Conservation (phyloP, 2,797 vertebrate species). For the Neoniphon sammara region DNA sequence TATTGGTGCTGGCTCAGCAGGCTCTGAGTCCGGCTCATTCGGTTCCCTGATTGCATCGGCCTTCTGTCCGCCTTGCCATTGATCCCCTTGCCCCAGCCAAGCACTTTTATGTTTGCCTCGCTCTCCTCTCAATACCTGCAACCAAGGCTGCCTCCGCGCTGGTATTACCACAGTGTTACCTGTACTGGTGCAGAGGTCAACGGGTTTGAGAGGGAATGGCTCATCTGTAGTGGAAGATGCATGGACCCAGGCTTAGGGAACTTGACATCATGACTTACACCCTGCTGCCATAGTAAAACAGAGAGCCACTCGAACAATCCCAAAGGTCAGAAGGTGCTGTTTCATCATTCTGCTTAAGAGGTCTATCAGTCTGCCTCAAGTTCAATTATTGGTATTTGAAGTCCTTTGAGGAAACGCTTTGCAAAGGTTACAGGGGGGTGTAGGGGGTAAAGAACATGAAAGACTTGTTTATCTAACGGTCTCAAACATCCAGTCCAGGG, state of each 20-base stretch:
- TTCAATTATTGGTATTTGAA: conserved; percentile 60
- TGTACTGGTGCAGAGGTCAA: conserved; percentile 71
- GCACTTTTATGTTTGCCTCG: conserved; percentile 69
- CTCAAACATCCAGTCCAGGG: conserved; percentile 16
- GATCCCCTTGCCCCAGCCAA: conserved; percentile 77
- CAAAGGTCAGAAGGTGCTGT: conserved; percentile 70
- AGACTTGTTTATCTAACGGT: conserved; percentile 36
- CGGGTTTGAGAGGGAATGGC: conserved; percentile 64
- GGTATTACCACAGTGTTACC: conserved; percentile 61
- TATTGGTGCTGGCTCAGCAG: conserved; percentile 83
- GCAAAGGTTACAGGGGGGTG: conserved; percentile 31
- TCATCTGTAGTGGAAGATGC: conserved; percentile 47
- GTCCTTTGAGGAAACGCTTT: conserved; percentile 52
- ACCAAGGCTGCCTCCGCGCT: conserved; percentile 57
- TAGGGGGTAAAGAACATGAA: conserved; percentile 49
- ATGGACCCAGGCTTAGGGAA: conserved; percentile 40
- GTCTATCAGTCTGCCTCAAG: conserved; percentile 60
- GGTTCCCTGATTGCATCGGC: conserved; percentile 83
- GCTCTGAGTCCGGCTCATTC: conserved; percentile 75
- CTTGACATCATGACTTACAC: conserved; percentile 68
- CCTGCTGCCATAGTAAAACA: conserved; percentile 56
- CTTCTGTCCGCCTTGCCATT: conserved; percentile 81
- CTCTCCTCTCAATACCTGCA: conserved; percentile 65
- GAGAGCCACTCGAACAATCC: conserved; percentile 45
- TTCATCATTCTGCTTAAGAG: conserved; percentile 65